A percentile compares a stretch with the other conserved stretches of the same genome.
These are phyloP conservation scores for Ceuthmochares aereus DNA, from an alignment of 2,113 vertebrate species.

Conservation along the genomic window DNA sequence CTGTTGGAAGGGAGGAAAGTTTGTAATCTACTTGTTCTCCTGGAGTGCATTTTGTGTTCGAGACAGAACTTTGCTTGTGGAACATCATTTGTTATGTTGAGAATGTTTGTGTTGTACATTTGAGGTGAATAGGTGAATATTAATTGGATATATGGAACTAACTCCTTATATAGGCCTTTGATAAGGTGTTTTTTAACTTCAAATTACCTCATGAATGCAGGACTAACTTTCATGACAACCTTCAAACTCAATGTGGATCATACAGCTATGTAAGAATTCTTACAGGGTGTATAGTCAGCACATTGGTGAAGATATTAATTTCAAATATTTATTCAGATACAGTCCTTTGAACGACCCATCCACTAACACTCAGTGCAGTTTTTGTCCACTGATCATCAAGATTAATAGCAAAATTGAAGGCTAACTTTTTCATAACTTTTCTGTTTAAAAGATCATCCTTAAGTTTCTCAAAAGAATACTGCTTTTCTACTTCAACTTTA, in stretches of 20 bases:
- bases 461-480: neutral
- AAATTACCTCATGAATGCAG: neutral
- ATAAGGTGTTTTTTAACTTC: neutral
- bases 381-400: neutral
- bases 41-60: neutral
- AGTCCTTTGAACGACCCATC: neutral
- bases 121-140: neutral
- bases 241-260: neutral
- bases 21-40: neutral
- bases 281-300: neutral
- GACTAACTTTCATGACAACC: neutral
- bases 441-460: neutral
- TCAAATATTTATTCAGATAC: neutral
- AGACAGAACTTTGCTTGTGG: neutral
- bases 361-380: neutral
- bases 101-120: neutral
- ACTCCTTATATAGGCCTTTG: neutral
- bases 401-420: neutral
- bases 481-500: neutral
- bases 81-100: neutral
- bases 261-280: neutral
- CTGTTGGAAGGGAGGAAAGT: neutral
- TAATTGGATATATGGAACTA: neutral
- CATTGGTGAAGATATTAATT: neutral
- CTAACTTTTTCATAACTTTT: neutral